These are phyloP conservation scores for Cydia fagiglandana DNA, from an alignment of 1,140 invertebrate species.

Conservation along the genomic window DNA sequence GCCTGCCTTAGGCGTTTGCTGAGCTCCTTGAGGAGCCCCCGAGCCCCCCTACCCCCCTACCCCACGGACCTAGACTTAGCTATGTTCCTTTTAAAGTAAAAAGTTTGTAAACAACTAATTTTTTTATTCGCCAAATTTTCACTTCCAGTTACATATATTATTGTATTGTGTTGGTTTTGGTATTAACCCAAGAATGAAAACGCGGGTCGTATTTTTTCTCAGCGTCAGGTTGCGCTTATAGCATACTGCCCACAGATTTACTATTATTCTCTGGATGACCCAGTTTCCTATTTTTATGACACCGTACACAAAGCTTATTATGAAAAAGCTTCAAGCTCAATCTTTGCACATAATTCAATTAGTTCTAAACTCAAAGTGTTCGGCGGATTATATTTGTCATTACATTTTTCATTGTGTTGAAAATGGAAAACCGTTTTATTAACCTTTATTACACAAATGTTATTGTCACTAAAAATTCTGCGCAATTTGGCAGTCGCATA, in stretches of 20 bases:
- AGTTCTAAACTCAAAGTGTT: too few relatives aligned
- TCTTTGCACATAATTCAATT: too few relatives aligned
- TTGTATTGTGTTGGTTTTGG: background rate
- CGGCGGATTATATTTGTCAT: background rate
- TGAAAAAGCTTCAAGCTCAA: too few relatives aligned
- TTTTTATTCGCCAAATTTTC: background rate
- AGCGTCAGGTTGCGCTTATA: slow-evolving; percentile 19
- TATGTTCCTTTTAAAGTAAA: too few relatives aligned
- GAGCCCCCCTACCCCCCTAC: too few relatives aligned
- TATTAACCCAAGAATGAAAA: background rate
- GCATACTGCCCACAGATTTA: slow-evolving; percentile 1
- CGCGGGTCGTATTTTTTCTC: background rate
- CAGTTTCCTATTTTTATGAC: background rate
- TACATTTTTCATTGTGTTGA: too few relatives aligned
- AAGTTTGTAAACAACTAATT: background rate
- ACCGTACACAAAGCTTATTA: background rate
- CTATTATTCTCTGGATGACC: slow-evolving; percentile 4
- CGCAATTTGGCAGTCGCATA: background rate
- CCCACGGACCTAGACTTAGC: too few relatives aligned
- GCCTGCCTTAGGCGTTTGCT: too few relatives aligned
- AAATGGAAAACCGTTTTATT: background rate
- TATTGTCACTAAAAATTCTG: background rate
- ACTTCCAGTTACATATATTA: background rate
- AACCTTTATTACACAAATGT: background rate
- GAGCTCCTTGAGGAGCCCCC: too few relatives aligned